Evolutionary conservation across 2,888 invertebrate genomes (phyloP), one percentile per base, ranked within the genome.

Genomic region (Vannuccia rotundouncinata): DNA sequence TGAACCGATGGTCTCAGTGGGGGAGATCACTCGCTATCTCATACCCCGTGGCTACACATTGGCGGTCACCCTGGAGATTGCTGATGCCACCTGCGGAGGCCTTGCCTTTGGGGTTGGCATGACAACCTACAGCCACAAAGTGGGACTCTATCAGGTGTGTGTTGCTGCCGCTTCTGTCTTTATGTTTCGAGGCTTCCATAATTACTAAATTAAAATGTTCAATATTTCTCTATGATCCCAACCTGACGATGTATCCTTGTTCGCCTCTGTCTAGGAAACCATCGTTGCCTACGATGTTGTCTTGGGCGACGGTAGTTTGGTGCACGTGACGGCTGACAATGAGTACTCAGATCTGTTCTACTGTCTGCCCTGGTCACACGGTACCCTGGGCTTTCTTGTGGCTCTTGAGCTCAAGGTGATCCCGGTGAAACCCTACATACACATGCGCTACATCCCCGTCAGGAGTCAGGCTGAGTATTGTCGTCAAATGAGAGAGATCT

Each of bases 331-430:
- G 0, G 87, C 45, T 0, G 76, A 81, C 27, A 81, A 91, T 25
- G 91, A 92, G 82, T 92, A 93, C 84, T 86, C 91, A 0, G 92
- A 93, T 82, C 87, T 94, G 73, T 94, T 91, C 87, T 92, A 92
- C 86, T 90, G 92, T 0, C 90, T 93, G 0, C 93, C 94, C 0
- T 94, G 93, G 93, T 93, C 93, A 0, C 92, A 94, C 85, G 94
- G 94, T 1, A 93, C 93, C 0, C 88, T 94, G 1, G 93, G 94
- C 25, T 93, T 94, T 85, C 89, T 94, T 28, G 92, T 93, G 0
- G 85, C 85, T 0, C 93, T 91, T 0, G 91, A 92, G 84, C 91
- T 94, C 74, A 90, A 91, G 87, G 89, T 94, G 29, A 90, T 93
- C 78, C 93, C 92, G 0, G 92, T 92, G 10, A 91, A 92, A 84